phyloP scores from a whole-genome alignment of 2,113 vertebrate species.

The Otis tarda region DNA sequence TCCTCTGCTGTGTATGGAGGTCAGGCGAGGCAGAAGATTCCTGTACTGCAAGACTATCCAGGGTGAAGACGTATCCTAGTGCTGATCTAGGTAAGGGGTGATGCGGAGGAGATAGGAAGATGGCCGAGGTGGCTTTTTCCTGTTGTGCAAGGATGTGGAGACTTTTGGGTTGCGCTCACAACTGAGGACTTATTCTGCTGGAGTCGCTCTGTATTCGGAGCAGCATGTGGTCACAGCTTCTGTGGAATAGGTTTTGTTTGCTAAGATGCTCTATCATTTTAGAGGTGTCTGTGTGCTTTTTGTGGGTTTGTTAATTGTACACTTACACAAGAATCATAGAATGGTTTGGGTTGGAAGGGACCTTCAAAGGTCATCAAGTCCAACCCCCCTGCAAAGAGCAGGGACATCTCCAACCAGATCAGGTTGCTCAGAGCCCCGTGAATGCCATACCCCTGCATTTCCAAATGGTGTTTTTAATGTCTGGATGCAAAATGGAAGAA shows the following conservation, averaged over 20 bases:
- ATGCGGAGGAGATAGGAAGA: not conserved
- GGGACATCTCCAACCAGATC: too few relatives aligned
- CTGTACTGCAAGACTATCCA: not conserved
- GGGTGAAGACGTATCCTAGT: too few relatives aligned
- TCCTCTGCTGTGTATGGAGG: not conserved
- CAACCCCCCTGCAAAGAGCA: too few relatives aligned
- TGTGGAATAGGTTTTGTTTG: not conserved
- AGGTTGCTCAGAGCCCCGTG: too few relatives aligned
- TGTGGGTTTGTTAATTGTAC: not conserved
- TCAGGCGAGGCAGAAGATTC: not conserved
- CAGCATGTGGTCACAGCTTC: not conserved
- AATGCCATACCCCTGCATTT: rapidly evolving
- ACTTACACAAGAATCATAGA: not conserved
- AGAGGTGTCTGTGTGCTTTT: not conserved
- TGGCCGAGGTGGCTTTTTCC: not conserved
- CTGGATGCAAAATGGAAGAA: not conserved
- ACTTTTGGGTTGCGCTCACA: not conserved
- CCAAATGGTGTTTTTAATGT: not conserved
- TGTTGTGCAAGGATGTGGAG: not conserved
- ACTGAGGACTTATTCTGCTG: not conserved
- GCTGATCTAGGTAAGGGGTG: not conserved
- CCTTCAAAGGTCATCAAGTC: too few relatives aligned
- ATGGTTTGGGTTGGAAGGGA: too few relatives aligned
- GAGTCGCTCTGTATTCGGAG: not conserved
- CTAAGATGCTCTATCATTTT: not conserved